Evolutionary conservation across 2,113 vertebrate genomes (phyloP).

Genomic region (Solenodon paradoxus): DNA sequence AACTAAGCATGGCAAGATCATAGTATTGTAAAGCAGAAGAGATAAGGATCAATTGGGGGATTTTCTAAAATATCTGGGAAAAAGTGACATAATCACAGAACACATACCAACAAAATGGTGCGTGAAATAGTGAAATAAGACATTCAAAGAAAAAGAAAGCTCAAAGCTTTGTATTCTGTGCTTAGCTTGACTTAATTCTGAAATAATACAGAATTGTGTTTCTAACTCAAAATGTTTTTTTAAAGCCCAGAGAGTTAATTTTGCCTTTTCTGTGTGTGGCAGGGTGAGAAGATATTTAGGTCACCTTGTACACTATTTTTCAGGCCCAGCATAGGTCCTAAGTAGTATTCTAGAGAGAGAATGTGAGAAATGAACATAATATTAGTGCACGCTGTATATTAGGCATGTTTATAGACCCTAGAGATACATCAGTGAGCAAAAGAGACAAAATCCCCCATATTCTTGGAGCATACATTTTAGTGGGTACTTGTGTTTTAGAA

Average conservation of each 20-base stretch:
- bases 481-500: not conserved
- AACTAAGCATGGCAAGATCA: not conserved
- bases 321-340: not conserved
- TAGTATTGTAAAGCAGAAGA: not conserved
- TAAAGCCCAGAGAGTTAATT: not conserved
- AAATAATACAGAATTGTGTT: not conserved
- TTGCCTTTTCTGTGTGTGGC: not conserved
- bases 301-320: not conserved
- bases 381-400: not conserved
- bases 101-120: not conserved
- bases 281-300: not conserved
- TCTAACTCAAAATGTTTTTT: not conserved
- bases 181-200: conserved; percentile 1
- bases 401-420: too few relatives aligned
- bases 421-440: not conserved
- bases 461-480: not conserved
- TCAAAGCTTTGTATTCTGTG: not conserved
- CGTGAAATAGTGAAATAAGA: not conserved
- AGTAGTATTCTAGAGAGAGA: not conserved
- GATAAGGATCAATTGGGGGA: not conserved
- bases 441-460: not conserved
- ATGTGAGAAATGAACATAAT: not conserved
- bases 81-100: not conserved
- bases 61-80: not conserved
- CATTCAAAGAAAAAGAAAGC: not conserved